Evolutionary conservation across 2,113 vertebrate genomes (phyloP).

Genomic region (Neodontobutis hainanensis): DNA sequence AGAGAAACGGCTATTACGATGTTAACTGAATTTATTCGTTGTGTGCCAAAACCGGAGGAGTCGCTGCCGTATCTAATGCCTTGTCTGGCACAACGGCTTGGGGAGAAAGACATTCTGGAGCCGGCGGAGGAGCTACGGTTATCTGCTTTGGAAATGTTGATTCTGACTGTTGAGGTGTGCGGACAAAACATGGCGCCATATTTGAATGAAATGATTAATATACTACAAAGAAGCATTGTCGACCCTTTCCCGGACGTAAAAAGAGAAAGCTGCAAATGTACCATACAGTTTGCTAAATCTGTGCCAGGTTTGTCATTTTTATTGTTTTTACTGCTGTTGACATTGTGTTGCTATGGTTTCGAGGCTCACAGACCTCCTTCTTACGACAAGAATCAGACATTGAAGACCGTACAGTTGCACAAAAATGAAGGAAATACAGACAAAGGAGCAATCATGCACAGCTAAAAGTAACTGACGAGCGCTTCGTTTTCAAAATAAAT

Average conservation of each 20-base stretch:
- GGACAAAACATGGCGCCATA: slow-evolving; percentile 79
- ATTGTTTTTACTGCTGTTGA: neutral
- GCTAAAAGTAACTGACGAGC: too few relatives aligned
- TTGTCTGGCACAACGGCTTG: slow-evolving; percentile 82
- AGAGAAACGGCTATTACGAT: slow-evolving; percentile 83
- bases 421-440: neutral
- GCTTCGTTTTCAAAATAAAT: too few relatives aligned
- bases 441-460: neutral
- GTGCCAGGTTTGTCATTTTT: slow-evolving; percentile 82
- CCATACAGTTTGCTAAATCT: slow-evolving; percentile 74
- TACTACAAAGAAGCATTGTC: slow-evolving; percentile 81
- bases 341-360: slow-evolving; percentile 65
- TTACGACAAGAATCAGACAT: neutral
- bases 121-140: slow-evolving; percentile 91
- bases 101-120: slow-evolving; percentile 76
- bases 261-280: slow-evolving; percentile 87
- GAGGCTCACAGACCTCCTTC: neutral
- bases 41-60: slow-evolving; percentile 78
- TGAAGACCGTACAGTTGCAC: too few relatives aligned
- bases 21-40: slow-evolving; percentile 79
- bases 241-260: slow-evolving; percentile 91
- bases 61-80: slow-evolving; percentile 88
- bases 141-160: slow-evolving; percentile 81
- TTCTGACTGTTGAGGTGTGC: slow-evolving; percentile 79
- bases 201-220: slow-evolving; percentile 81